phyloP scores from a whole-genome alignment of 92 coral and sea anemone species.

The Zoanthus solanderi region DNA sequence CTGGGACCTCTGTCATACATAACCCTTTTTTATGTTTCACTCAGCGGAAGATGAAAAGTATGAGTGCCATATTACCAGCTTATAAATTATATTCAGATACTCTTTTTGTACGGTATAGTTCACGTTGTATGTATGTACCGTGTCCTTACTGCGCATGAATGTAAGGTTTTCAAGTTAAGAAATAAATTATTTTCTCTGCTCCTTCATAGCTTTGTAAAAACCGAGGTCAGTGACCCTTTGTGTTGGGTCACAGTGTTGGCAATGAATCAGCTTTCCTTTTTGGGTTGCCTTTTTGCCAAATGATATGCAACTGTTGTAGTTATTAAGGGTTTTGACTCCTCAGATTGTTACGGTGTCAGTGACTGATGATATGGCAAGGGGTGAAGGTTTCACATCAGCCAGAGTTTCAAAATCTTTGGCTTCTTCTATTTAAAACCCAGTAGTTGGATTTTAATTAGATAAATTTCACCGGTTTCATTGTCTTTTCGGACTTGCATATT shows the following conservation, averaged over 20 bases:
- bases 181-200: too few species aligned
- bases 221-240: not conserved
- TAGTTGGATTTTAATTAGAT: not conserved
- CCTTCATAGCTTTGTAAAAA: too few species aligned
- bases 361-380: not conserved
- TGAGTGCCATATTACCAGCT: too few species aligned
- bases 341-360: not conserved
- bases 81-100: too few species aligned
- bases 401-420: not conserved
- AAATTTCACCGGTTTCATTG: slow-evolving; percentile 2
- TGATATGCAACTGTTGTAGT: not conserved
- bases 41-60: too few species aligned
- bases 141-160: too few species aligned
- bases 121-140: too few species aligned
- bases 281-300: slow-evolving; percentile 15
- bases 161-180: too few species aligned
- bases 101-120: too few species aligned
- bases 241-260: not conserved
- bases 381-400: slow-evolving; percentile 10
- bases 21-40: too few species aligned
- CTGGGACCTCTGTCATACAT: too few species aligned
- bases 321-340: not conserved
- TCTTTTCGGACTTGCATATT: slow-evolving; percentile 2
- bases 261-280: not conserved
- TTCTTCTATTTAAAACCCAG: not conserved